Evolutionary conservation across 2,888 invertebrate genomes (phyloP), one percentile per base, ranked within the genome.

Genomic region (Resseliella maxima): DNA sequence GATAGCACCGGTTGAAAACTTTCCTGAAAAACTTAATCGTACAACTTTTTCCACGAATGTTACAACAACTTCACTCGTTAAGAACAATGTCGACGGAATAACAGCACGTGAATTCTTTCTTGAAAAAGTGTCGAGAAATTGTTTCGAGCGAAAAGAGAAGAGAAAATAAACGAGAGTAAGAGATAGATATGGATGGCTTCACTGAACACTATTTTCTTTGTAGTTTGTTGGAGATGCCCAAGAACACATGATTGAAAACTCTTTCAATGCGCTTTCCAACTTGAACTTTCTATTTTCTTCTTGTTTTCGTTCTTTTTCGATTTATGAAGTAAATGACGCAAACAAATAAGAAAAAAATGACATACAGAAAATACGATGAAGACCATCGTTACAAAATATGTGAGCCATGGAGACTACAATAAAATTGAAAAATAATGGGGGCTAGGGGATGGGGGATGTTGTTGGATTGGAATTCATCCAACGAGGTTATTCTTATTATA

Each of bases 91-190:
- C 10, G 0, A 72, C 72, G 15, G 15, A 72, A 72, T 72, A 72
- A 3, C 72, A 72, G 72, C 72, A 72, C 72, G 72, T 72, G 31
- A 72, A 72, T 72, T 72, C 31, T 72, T 59, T 72, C 72, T 31
- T 31, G n/a, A n/a, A n/a, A n/a, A n/a, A n/a, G n/a, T n/a, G n/a
- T n/a, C n/a, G n/a, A n/a, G n/a, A n/a, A n/a, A n/a, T n/a, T n/a
- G n/a, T n/a, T n/a, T n/a, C n/a, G n/a, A n/a, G n/a, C n/a, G n/a
- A n/a, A n/a, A n/a, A n/a, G n/a, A n/a, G n/a, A n/a, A n/a, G n/a
- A n/a, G n/a, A n/a, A n/a, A n/a, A n/a, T n/a, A n/a, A n/a, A n/a
- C n/a, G n/a, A n/a, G n/a, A n/a, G n/a, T n/a, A n/a, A n/a, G n/a
- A n/a, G n/a, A n/a, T n/a, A n/a, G n/a, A n/a, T n/a, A n/a, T n/a